Percentiles rank a stretch among this genome's conserved stretches.
phyloP scores from a whole-genome alignment of 2,888 invertebrate genomes.

The Chirona hameri region DNA sequence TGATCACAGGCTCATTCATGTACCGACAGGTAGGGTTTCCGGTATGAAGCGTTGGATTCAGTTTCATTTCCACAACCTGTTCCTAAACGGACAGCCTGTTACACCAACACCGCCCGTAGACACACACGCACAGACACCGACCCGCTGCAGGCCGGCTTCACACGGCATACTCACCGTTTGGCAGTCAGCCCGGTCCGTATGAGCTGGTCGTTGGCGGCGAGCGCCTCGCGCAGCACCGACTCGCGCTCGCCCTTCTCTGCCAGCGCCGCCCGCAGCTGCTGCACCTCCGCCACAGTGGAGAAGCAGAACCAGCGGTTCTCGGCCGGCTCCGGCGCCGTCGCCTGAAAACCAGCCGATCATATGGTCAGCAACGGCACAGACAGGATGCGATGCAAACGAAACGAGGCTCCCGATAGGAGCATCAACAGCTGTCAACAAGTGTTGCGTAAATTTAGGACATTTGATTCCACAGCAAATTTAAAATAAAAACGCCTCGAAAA shows the following conservation, averaged over 20 bases:
- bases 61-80: no score
- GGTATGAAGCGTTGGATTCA: no score
- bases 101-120: background rate
- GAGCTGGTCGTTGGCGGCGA: background rate
- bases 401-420: no score
- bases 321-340: background rate
- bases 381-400: background rate
- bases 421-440: no score
- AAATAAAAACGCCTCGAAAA: no score
- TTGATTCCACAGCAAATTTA: no score
- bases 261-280: conserved; percentile 35
- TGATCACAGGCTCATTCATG: no score
- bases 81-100: background rate
- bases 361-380: background rate
- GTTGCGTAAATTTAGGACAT: no score
- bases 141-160: background rate
- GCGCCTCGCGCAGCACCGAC: conserved; percentile 33
- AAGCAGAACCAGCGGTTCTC: background rate
- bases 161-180: no score
- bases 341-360: background rate
- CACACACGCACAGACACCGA: background rate
- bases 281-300: conserved; percentile 32
- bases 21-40: no score
- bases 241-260: conserved; percentile 37
- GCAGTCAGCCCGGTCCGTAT: background rate